Percentiles rank a stretch among this genome's conserved stretches.
These are phyloP conservation scores for Lates japonicus DNA, from an alignment of 2,797 vertebrate species.

Conservation along the genomic window DNA sequence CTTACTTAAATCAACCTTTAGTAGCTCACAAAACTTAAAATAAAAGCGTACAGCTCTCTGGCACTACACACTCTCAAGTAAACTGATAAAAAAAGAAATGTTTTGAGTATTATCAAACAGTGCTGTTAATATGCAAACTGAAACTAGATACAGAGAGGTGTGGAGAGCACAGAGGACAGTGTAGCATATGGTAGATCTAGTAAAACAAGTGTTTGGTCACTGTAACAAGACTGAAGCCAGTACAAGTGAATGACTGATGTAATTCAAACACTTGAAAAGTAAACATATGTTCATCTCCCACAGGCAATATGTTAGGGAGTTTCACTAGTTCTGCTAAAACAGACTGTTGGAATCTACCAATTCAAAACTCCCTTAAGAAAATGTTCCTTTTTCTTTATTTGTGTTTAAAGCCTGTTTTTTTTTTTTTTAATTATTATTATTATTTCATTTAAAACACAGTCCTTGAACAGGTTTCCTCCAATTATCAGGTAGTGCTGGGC, in stretches of 20 bases:
- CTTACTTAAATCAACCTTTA: slow-evolving; percentile 16
- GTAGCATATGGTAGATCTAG: slow-evolving; percentile 47
- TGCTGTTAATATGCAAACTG: slow-evolving; percentile 69
- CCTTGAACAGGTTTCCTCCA: not conserved
- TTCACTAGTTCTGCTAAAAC: slow-evolving; percentile 48
- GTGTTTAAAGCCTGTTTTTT: not conserved
- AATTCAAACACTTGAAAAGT: not conserved
- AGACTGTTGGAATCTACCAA: not conserved
- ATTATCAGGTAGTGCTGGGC: not conserved
- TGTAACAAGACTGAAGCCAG: not conserved
- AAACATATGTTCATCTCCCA: slow-evolving; percentile 62
- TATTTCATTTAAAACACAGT: not conserved
- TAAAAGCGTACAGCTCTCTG: not conserved
- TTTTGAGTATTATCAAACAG: slow-evolving; percentile 54
- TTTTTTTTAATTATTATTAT: no score
- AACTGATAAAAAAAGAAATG: slow-evolving; percentile 49
- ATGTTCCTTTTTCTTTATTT: not conserved
- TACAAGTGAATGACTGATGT: not conserved
- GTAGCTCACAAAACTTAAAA: slow-evolving; percentile 12
- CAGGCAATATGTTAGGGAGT: slow-evolving; percentile 36
- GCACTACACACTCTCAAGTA: slow-evolving; percentile 2
- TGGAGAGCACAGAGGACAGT: slow-evolving; percentile 2
- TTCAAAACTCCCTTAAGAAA: not conserved
- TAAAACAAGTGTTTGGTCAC: slow-evolving; percentile 30
- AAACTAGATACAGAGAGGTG: slow-evolving; percentile 18